Evolutionary conservation across 2,888 invertebrate genomes (phyloP), one percentile per base, ranked within the genome.

Genomic region (Phortica okadai): DNA sequence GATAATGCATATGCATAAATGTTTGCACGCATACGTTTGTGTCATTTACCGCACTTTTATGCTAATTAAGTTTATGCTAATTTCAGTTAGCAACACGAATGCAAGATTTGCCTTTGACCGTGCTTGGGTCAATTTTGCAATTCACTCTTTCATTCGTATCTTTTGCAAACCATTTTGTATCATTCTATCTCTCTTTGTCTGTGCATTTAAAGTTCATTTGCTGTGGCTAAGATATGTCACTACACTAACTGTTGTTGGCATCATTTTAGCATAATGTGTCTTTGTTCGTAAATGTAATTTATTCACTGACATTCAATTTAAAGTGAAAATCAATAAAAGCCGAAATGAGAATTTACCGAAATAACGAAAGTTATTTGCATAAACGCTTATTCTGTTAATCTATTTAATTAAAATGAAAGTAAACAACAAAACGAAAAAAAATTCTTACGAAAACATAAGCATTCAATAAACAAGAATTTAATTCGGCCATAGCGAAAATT

Each of bases 51-150:
- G 54, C 64, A 85, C 85, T 85, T 87, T 86, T 85, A 85, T 85
- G 87, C 84, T 85, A 85, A 85, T 85, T 85, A 85, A 87, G 85
- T 85, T 85, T 85, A 85, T 85, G 87, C 85, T 85, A 85, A 85
- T 85, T 85, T 87, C 86, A 85, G 83, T 86, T 85, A 86, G 85
- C 82, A 83, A 85, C 84, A 86, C 86, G 85, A 62, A 16, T 5
- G 25, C 62, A 62, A 62, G 62, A 62, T 21, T 62, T 62, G 8
- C 21, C 62, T 62, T 21, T 62, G 62, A 62, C 62, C 62, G 21
- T 62, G 10, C 62, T 62, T 3, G 50, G 50, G 33, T 33, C 33
- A 33, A 33, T 33, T 25, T 10, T 16, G 62, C 33, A 10, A 25
- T 25, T 62, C 25, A 25, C 25, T 21, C 11, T 4, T 25, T 8